A percentile compares a stretch with the other conserved stretches of the same genome.
Conservation (phyloP, 2,888 invertebrate genomes). For the Matsumyia berberina region DNA sequence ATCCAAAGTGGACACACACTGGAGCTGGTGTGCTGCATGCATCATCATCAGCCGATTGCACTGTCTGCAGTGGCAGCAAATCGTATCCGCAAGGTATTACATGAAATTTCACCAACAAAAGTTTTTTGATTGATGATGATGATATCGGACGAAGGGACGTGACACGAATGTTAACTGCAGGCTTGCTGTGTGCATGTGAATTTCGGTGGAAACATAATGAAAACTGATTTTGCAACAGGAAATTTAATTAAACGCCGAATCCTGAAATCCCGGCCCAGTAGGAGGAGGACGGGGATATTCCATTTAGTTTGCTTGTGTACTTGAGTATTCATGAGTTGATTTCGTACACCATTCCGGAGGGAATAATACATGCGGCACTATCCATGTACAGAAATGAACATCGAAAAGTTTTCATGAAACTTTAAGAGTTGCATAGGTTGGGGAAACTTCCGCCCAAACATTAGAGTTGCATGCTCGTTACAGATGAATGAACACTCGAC, state of each 20-base stretch:
- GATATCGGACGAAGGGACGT: slow-evolving; percentile 34
- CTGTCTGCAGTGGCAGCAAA: not conserved
- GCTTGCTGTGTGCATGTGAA: not conserved
- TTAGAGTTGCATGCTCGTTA: too few species aligned
- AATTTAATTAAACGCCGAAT: not conserved
- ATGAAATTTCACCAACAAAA: slow-evolving; percentile 55
- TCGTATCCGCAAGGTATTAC: slow-evolving; percentile 53
- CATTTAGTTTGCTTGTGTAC: too few species aligned
- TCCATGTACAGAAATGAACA: too few species aligned
- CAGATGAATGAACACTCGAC: too few species aligned
- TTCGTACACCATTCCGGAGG: too few species aligned
- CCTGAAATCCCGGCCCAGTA: not conserved
- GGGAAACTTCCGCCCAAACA: too few species aligned
- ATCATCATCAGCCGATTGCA: slow-evolving; percentile 20
- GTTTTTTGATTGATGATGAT: slow-evolving; percentile 60
- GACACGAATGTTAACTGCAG: slow-evolving; percentile 27
- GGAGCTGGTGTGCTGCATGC: slow-evolving; percentile 13
- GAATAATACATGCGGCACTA: too few species aligned
- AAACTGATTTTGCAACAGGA: not conserved
- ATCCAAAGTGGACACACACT: slow-evolving; percentile 11
- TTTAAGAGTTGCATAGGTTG: too few species aligned
- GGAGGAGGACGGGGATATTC: not conserved
- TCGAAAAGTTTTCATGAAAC: too few species aligned
- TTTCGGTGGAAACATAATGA: not conserved
- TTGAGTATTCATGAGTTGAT: too few species aligned